A percentile compares a stretch with the other conserved stretches of the same genome.
Evolutionary conservation across 2,888 invertebrate genomes (phyloP).

Genomic region (Volucella bombylans): DNA sequence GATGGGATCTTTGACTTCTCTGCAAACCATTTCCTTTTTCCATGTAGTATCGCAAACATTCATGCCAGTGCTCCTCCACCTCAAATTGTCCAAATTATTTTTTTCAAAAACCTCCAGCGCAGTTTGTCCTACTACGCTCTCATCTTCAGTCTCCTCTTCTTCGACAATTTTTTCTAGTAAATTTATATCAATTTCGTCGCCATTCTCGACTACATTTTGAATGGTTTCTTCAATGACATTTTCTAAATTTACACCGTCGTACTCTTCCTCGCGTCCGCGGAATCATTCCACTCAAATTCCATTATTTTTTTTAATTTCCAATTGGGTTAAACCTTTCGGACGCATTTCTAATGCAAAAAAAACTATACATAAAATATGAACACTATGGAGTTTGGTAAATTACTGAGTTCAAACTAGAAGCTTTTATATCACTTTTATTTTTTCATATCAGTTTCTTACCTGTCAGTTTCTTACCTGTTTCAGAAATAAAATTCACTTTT

Average conservation of each 20-base stretch:
- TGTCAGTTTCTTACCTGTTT: no score
- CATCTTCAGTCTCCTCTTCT: no score
- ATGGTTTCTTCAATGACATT: conserved; percentile 31
- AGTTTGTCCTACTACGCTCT: no score
- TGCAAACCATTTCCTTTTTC: neutral
- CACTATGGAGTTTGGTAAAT: no score
- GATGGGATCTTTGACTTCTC: conserved; percentile 27
- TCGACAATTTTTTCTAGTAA: conserved; percentile 2
- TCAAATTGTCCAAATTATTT: no score
- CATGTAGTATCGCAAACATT: neutral
- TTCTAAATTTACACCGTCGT: conserved; percentile 11
- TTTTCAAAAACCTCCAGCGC: no score
- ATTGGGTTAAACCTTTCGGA: conserved; percentile 6
- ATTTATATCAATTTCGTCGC: neutral
- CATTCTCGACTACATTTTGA: neutral
- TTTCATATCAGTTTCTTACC: no score
- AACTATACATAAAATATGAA: neutral
- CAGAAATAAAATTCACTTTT: no score
- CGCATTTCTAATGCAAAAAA: neutral
- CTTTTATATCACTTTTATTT: no score
- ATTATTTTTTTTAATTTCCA: conserved; percentile 16
- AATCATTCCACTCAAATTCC: conserved; percentile 15
- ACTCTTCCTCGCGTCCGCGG: conserved; percentile 8
- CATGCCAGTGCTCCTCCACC: conserved; percentile 23
- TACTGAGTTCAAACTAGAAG: no score